Evolutionary conservation across 1,140 invertebrate genomes (phyloP).

Genomic region (Orius insidiosus): DNA sequence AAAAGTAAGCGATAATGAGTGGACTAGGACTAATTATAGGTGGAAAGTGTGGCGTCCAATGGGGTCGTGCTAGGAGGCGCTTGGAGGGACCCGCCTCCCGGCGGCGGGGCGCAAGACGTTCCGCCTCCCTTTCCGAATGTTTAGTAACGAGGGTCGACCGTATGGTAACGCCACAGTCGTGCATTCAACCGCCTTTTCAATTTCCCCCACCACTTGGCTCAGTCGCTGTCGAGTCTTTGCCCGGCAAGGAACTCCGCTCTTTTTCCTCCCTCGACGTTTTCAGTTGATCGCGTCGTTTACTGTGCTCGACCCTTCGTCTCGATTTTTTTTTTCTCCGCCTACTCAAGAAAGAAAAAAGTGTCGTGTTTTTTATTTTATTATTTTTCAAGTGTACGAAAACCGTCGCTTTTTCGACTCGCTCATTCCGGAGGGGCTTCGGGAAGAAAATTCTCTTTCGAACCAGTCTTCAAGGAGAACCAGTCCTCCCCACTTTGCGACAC

Average conservation of each 20-base stretch:
- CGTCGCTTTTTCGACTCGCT: too few relatives aligned
- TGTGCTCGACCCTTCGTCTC: background rate
- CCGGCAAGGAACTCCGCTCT: background rate
- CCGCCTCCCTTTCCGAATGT: background rate
- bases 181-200: background rate
- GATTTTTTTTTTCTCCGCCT: too few relatives aligned
- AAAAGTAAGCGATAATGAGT: conserved; percentile 6
- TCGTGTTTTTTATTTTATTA: too few relatives aligned
- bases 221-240: conserved; percentile 6
- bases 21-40: conserved; percentile 8
- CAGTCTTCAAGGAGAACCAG: conserved; percentile 9
- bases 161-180: conserved; percentile 4
- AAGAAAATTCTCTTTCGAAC: too few relatives aligned
- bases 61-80: conserved; percentile 4
- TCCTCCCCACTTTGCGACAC: conserved; percentile 7
- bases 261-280: background rate
- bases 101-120: conserved; percentile 3
- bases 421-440: too few relatives aligned
- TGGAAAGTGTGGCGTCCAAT: conserved; percentile 8
- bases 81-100: conserved; percentile 5
- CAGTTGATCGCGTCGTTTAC: background rate
- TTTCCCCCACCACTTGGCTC: background rate
- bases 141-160: background rate
- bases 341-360: too few relatives aligned
- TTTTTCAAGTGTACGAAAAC: too few relatives aligned